Conservation (phyloP, 2,888 invertebrate species). For the Aromia moschata region DNA sequence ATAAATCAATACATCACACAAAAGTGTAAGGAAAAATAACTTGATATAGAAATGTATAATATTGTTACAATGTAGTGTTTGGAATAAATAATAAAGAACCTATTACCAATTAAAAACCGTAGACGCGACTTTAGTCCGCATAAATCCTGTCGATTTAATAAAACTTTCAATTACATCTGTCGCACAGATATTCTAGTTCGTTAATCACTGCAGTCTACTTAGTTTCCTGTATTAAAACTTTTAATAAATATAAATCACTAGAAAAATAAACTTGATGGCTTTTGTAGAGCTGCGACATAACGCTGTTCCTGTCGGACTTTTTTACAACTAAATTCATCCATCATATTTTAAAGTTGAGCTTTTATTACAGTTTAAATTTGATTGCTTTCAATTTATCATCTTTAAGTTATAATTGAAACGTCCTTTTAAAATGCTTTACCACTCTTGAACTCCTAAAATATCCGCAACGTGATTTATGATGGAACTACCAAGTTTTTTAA, state of each 20-base stretch:
- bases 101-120: conserved; percentile 6
- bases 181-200: conserved; percentile 25
- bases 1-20: too few relatives aligned
- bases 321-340: conserved; percentile 41
- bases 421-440: conserved; percentile 47
- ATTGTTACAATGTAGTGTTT: too few relatives aligned
- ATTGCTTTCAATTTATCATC: conserved; percentile 49
- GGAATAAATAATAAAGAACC: too few relatives aligned
- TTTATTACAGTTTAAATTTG: conserved; percentile 46
- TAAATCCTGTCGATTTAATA: conserved; percentile 16
- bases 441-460: conserved; percentile 48
- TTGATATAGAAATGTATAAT: too few relatives aligned
- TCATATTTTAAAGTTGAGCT: conserved; percentile 40
- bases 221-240: conserved; percentile 36
- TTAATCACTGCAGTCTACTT: conserved; percentile 25
- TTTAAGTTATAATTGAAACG: conserved; percentile 49
- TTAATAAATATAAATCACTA: conserved; percentile 44
- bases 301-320: conserved; percentile 33
- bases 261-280: conserved; percentile 40
- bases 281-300: conserved; percentile 33
- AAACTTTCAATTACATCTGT: conserved; percentile 32
- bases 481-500: conserved; percentile 46
- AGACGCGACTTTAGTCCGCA: conserved; percentile 6
- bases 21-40: too few relatives aligned
- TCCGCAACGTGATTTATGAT: conserved; percentile 47